Conservation (phyloP, 2,888 invertebrate species). For the Julus scanicus region DNA sequence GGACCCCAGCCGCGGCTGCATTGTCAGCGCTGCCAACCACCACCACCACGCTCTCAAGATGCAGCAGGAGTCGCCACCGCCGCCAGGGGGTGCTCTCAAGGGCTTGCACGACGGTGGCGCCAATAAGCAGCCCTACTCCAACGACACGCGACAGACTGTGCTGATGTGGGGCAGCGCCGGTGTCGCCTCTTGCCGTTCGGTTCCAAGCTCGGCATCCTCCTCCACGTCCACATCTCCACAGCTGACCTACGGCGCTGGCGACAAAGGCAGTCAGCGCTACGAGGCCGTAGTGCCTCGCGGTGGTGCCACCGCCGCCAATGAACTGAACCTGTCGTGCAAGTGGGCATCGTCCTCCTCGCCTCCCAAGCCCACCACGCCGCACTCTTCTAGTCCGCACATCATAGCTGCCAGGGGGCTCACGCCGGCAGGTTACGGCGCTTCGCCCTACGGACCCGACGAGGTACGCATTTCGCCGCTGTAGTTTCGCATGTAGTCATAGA, state of each 20-base stretch:
- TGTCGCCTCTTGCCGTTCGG: constrained; percentile 58
- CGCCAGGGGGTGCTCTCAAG: too few relatives aligned
- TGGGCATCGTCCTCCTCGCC: constrained; percentile 63
- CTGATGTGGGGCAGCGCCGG: constrained; percentile 84
- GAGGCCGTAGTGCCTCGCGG: background rate
- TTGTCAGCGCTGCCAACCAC: constrained; percentile 17
- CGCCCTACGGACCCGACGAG: constrained; percentile 47
- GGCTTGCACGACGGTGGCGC: too few relatives aligned
- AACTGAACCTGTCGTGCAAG: constrained; percentile 55
- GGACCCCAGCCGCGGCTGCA: constrained; percentile 51
- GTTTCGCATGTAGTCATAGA: too few relatives aligned
- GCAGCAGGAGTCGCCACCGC: too few relatives aligned
- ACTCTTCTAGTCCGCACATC: constrained; percentile 58
- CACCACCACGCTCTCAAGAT: constrained; percentile 49
- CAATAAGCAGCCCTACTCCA: constrained; percentile 59
- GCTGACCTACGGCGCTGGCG: constrained; percentile 51
- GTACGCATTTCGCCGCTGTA: background rate
- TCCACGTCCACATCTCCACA: background rate
- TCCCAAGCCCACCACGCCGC: constrained; percentile 62
- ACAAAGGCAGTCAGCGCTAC: constrained; percentile 58
- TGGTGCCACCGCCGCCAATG: background rate
- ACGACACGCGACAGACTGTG: constrained; percentile 84
- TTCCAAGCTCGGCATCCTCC: constrained; percentile 52
- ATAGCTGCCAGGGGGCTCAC: constrained; percentile 59
- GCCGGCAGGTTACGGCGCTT: constrained; percentile 25